Base-by-base conservation (phyloP, 2,113 vertebrate species). In the Ascaphus truei region DNA sequence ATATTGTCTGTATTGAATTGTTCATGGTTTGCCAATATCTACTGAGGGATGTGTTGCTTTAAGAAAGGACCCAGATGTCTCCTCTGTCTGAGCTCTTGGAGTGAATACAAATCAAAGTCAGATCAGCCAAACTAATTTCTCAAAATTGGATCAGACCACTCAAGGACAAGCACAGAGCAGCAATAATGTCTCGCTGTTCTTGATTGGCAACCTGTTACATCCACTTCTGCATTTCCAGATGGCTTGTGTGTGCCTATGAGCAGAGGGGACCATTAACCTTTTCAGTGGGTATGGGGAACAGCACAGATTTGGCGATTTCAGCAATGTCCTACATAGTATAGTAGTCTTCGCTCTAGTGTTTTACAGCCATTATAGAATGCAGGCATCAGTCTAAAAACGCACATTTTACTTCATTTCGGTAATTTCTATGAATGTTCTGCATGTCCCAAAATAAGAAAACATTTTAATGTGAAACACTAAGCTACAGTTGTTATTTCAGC, bases 141-240 rank as follows among this genome's bases (percentile, higher is more conserved):
- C 51, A 41, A 33, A 67, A 67, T 67, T 67, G 45, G 63, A 67
- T 67, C 51, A 67, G 52, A 56, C 63, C 27, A 67, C 63, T 67
- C 51, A 67, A 67, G 63, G 63, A 67, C 63, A 55, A 57, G 39
- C 64, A 47, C 39, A 25, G 52, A 18, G 52, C 65, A 26, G 39
- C 30, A 31, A 58, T 47, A 57, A 58, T 33, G 39, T 58, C 65
- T 68, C 65, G 13, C 37, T 56, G 65, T 37, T 23, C 53, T 58
- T 34, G 65, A 58, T 58, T 58, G 65, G 65, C 65, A 68, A 52
- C 65, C 53, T 48, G 53, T 68, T 68, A 25, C 39, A 47, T 34
- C 29, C 30, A 47, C 39, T 68, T 58, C 53, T 48, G 27, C 12
- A n/a, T 47, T 68, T 68, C 65, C 65, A 68, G 65, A 58, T 68